Evolutionary conservation across 1,140 invertebrate genomes (phyloP).

Genomic region (Neodiprion lecontei): DNA sequence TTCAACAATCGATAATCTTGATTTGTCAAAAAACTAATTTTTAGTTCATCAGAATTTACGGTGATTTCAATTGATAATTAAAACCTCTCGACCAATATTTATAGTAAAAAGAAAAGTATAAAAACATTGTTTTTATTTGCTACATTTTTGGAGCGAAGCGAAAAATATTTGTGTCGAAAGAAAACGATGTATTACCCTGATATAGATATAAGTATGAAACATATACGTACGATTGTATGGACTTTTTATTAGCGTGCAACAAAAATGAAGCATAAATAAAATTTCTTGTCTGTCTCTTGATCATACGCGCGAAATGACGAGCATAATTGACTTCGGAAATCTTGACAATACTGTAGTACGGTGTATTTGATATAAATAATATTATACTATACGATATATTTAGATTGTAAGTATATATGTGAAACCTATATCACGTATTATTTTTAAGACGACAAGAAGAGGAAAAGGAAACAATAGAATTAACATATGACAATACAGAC

Average conservation of each 20-base stretch:
- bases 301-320: too few relatives aligned
- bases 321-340: neutral
- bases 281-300: too few relatives aligned
- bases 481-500: neutral
- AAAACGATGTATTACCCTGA: neutral
- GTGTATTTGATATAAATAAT: conserved; percentile 32
- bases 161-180: neutral
- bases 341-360: conserved; percentile 53
- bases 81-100: neutral
- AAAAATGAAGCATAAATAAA: neutral
- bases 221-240: neutral
- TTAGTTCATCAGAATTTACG: too few relatives aligned
- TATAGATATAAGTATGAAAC: neutral
- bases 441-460: conserved; percentile 27
- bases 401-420: conserved; percentile 15
- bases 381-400: conserved; percentile 15
- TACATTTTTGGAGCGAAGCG: neutral
- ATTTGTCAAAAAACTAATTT: too few relatives aligned
- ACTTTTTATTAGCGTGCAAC: neutral
- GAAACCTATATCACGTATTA: conserved; percentile 24
- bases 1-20: too few relatives aligned
- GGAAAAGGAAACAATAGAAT: neutral
- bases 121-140: neutral
- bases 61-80: too few relatives aligned
- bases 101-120: neutral